Percentiles rank a stretch among this genome's conserved stretches.
These are phyloP conservation scores for Conchocele bisecta DNA, from an alignment of 2,888 invertebrate genomes.

Conservation along the genomic window DNA sequence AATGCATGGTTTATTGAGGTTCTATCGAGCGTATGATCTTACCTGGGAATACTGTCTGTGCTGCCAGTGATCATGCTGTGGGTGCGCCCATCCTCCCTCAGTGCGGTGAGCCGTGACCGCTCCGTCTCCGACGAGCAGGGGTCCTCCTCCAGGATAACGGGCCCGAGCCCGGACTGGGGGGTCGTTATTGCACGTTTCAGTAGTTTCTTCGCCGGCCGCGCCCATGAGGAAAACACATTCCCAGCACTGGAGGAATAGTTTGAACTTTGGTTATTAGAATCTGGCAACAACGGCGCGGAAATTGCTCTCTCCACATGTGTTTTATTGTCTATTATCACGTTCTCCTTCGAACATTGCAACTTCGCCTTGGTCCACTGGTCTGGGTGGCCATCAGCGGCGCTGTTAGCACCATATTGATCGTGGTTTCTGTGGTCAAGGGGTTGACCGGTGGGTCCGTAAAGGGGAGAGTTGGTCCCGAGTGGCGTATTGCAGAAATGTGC, in stretches of 20 bases:
- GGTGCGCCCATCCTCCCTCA: conserved; percentile 56
- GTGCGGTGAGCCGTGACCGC: conserved; percentile 28
- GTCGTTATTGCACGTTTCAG: conserved; percentile 70
- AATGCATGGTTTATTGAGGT: no score
- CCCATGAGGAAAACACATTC: conserved; percentile 1
- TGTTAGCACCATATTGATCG: conserved; percentile 23
- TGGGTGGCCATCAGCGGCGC: neutral
- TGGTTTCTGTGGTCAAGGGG: conserved; percentile 16
- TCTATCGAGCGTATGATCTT: no score
- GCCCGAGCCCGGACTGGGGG: conserved; percentile 58
- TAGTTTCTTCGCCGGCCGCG: conserved; percentile 67
- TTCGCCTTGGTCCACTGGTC: conserved; percentile 6
- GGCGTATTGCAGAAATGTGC: conserved; percentile 22
- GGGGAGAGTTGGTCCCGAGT: neutral
- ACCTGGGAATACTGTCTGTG: conserved; percentile 80
- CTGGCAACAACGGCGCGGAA: conserved; percentile 13
- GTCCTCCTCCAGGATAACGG: conserved; percentile 65
- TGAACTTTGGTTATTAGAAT: conserved; percentile 7
- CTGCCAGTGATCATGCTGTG: conserved; percentile 80
- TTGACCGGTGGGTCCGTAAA: neutral
- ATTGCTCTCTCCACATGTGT: neutral
- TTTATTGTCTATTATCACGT: neutral
- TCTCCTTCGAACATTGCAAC: conserved; percentile 13
- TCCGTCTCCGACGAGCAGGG: conserved; percentile 27
- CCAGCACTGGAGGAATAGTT: neutral